Conservation (phyloP, 2,113 vertebrate species). For the Turdus rufiventris region DNA sequence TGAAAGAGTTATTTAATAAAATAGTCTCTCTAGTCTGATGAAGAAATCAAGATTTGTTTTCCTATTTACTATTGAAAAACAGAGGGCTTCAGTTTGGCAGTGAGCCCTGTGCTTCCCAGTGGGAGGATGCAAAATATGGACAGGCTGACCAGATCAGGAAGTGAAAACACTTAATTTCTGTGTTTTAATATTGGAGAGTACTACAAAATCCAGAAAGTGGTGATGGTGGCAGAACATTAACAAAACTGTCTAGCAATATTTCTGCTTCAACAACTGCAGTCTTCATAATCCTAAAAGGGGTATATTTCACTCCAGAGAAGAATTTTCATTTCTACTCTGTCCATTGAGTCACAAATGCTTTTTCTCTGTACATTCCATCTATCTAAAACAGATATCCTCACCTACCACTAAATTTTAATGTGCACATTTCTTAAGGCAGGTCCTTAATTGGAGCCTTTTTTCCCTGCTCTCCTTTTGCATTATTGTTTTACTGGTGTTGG, state of each 20-base stretch:
- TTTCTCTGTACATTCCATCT: background rate
- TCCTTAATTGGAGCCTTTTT: background rate
- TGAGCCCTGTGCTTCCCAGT: background rate
- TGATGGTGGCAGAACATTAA: background rate
- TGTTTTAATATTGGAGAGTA: background rate
- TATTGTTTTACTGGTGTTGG: slow-evolving; percentile 14
- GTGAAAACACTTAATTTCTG: background rate
- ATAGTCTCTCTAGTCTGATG: background rate
- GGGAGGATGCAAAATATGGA: background rate
- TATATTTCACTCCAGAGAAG: background rate
- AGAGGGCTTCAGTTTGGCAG: background rate
- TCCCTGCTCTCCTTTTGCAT: background rate
- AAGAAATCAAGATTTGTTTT: slow-evolving; percentile 1
- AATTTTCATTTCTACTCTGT: background rate
- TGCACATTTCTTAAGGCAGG: background rate
- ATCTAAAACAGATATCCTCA: background rate
- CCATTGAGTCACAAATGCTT: background rate
- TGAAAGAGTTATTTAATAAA: background rate
- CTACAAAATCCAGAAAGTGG: background rate
- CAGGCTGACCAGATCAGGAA: slow-evolving; percentile 1
- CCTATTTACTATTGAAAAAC: background rate
- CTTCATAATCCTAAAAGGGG: background rate
- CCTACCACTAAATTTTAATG: background rate
- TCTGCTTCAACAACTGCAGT: background rate
- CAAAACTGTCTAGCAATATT: background rate